Conservation (phyloP, 2,797 vertebrate genomes). For the Cirrhinus molitorella region DNA sequence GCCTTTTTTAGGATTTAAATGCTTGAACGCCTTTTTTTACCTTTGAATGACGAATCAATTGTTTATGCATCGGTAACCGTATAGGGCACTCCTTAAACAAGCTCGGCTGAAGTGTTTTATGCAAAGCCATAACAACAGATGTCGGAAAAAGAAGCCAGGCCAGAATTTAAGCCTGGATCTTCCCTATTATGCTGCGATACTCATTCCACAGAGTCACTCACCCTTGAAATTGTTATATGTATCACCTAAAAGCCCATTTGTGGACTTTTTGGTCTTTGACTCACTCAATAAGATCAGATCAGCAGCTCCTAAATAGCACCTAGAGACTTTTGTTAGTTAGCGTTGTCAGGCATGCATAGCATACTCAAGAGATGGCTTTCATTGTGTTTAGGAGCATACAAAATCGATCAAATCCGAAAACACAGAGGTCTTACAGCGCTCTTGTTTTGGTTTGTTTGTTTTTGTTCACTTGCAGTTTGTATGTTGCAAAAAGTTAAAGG, state of each 20-base stretch:
- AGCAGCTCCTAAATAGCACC: background rate
- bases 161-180: slow-evolving; percentile 25
- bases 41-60: background rate
- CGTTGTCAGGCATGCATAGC: background rate
- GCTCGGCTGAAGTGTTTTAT: background rate
- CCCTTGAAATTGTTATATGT: slow-evolving; percentile 34
- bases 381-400: background rate
- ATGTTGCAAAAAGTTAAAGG: slow-evolving; percentile 22
- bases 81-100: background rate
- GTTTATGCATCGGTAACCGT: background rate
- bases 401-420: slow-evolving; percentile 28
- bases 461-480: background rate
- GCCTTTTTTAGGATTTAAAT: background rate
- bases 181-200: background rate
- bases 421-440: background rate
- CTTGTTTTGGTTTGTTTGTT: background rate
- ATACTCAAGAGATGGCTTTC: slow-evolving; percentile 12
- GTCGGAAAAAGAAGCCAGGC: slow-evolving; percentile 14
- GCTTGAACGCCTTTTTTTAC: background rate
- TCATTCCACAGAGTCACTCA: slow-evolving; percentile 26
- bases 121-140: slow-evolving; percentile 3
- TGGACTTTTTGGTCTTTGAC: slow-evolving; percentile 22
- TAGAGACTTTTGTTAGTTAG: slow-evolving; percentile 35
- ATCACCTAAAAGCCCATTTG: slow-evolving; percentile 21
- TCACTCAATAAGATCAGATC: slow-evolving; percentile 34